phyloP scores from a whole-genome alignment of 1,140 invertebrate genomes.

The Drosophila mayri region DNA sequence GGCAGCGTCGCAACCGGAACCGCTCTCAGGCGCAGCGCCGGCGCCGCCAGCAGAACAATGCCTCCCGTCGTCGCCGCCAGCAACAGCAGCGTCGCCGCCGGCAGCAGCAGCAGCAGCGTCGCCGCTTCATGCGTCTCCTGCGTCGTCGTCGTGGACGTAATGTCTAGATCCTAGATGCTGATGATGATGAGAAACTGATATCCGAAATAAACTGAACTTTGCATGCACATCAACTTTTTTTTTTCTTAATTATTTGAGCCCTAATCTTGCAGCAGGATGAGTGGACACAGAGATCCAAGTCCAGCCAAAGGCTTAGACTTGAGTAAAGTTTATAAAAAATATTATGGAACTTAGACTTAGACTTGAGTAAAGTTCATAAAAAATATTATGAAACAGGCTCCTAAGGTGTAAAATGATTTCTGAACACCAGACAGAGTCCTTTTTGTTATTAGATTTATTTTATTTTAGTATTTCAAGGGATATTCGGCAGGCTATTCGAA shows the following conservation, averaged over 20 bases:
- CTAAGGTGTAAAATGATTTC: neutral
- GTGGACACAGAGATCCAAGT: neutral
- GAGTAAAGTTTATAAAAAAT: too few relatives aligned
- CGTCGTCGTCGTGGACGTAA: conserved; percentile 51
- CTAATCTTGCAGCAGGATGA: neutral
- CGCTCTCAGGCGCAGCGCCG: conserved; percentile 49
- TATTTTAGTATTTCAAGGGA: too few relatives aligned
- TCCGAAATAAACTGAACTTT: conserved; percentile 37
- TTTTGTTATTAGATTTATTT: neutral
- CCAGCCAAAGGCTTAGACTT: neutral
- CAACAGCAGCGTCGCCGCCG: conserved; percentile 38
- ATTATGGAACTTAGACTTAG: too few relatives aligned
- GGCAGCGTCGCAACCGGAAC: conserved; percentile 53
- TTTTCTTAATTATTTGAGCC: neutral
- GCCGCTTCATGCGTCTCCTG: conserved; percentile 35
- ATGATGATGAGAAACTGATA: neutral
- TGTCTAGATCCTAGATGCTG: conserved; percentile 21
- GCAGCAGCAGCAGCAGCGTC: conserved; percentile 32
- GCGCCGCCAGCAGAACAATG: conserved; percentile 32
- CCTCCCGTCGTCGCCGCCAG: conserved; percentile 46
- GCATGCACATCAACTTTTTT: conserved; percentile 3
- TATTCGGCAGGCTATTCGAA: too few relatives aligned
- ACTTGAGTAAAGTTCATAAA: too few relatives aligned
- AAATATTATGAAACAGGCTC: too few relatives aligned
- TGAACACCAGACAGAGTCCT: neutral